Percentiles rank a stretch among this genome's conserved stretches.
phyloP scores from a whole-genome alignment of 2,113 vertebrate species.

The Delphinus delphis region DNA sequence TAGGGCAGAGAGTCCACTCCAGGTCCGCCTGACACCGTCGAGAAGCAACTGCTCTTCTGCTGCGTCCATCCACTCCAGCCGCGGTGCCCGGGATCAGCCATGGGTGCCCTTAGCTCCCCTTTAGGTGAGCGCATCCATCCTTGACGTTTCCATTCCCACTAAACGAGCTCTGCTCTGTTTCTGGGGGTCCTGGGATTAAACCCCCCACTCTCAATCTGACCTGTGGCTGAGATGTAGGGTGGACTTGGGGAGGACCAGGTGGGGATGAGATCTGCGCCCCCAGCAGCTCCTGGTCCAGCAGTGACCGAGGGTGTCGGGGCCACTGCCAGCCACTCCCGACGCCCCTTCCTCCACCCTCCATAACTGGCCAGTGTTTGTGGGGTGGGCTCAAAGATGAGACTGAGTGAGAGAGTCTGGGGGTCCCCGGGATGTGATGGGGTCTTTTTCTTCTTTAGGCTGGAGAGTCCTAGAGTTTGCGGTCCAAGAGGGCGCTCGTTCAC shows the following conservation, averaged over 20 bases:
- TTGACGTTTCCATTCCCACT: constrained; percentile 70
- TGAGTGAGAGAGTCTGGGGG: background rate
- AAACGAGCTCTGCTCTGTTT: constrained; percentile 65
- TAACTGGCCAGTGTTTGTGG: accelerated
- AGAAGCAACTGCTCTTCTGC: accelerated
- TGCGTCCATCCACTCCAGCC: background rate
- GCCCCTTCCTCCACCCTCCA: background rate
- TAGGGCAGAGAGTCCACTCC: accelerated
- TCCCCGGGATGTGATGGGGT: background rate
- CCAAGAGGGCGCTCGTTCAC: accelerated
- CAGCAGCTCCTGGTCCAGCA: background rate
- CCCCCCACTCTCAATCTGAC: constrained; percentile 69
- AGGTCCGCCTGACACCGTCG: accelerated
- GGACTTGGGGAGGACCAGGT: constrained; percentile 49
- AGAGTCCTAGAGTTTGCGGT: background rate
- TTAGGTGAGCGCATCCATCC: constrained; percentile 62
- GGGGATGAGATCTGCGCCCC: constrained; percentile 71
- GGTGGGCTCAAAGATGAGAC: background rate
- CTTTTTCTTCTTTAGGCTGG: background rate
- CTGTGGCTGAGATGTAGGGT: background rate
- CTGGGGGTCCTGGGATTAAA: constrained; percentile 77
- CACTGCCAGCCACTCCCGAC: background rate
- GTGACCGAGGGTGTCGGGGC: background rate
- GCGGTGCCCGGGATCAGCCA: background rate
- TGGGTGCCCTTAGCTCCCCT: background rate